Conservation (phyloP, 1,140 invertebrate genomes). For the Lordiphosa stackelbergi region DNA sequence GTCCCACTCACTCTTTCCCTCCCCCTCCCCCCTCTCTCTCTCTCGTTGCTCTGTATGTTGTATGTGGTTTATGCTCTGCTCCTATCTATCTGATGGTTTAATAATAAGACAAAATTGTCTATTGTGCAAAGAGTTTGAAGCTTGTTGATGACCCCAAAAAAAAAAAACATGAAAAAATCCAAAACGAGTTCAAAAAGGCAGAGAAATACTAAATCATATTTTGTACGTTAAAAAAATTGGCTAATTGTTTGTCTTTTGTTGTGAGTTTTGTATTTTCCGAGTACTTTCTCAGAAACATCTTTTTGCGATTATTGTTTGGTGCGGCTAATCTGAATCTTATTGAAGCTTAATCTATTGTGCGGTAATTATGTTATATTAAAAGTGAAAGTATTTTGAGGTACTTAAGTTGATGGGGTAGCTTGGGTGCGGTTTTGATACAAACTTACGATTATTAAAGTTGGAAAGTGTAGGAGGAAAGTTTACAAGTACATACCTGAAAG, state of each 20-base stretch:
- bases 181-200: constrained; percentile 40
- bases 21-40: not conserved
- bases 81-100: constrained; percentile 55
- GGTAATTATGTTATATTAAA: constrained; percentile 27
- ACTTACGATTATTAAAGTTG: constrained; percentile 18
- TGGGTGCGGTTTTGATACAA: not conserved
- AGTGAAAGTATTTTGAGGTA: constrained; percentile 23
- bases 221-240: constrained; percentile 25
- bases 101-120: constrained; percentile 70
- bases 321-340: constrained; percentile 19
- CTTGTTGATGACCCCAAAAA: constrained; percentile 38
- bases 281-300: constrained; percentile 64
- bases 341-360: constrained; percentile 17
- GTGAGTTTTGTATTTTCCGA: not conserved
- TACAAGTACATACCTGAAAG: constrained; percentile 25
- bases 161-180: constrained; percentile 6
- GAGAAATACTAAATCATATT: constrained; percentile 58
- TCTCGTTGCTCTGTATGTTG: not conserved
- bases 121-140: constrained; percentile 47
- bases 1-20: constrained; percentile 2
- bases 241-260: constrained; percentile 70
- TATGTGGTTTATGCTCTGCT: constrained; percentile 40
- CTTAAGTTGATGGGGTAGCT: not conserved
- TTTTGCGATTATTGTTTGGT: constrained; percentile 14
- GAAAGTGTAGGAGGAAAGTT: not conserved